Conservation (phyloP, 2,113 vertebrate genomes). For the Rhipidura dahli region DNA sequence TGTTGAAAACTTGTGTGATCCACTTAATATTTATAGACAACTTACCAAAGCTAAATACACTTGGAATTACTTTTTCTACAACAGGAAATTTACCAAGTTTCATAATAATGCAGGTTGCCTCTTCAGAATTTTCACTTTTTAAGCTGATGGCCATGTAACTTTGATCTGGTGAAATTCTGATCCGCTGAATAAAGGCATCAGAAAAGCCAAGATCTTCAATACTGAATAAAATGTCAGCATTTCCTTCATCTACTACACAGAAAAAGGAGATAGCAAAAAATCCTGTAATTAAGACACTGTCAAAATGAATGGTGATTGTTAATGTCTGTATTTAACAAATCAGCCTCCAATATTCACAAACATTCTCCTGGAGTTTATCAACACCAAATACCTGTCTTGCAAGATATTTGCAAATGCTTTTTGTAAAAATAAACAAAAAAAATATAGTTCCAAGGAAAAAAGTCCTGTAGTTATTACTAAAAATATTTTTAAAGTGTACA, state of each 20-base stretch:
- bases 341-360: neutral
- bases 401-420: neutral
- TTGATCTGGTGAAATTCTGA: conserved; percentile 88
- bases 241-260: conserved; percentile 39
- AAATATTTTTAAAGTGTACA: neutral
- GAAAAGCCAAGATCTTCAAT: conserved; percentile 71
- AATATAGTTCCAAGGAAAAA: neutral
- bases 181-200: conserved; percentile 78
- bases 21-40: neutral
- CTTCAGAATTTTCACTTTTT: conserved; percentile 75
- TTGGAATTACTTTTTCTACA: conserved; percentile 74
- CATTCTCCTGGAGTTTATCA: neutral
- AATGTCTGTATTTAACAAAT: neutral
- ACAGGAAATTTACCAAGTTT: conserved; percentile 66
- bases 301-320: neutral
- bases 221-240: conserved; percentile 68
- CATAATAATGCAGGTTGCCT: conserved; percentile 77
- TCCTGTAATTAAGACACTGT: neutral
- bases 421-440: neutral
- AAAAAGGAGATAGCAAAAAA: neutral
- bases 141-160: conserved; percentile 81
- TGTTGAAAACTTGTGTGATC: neutral
- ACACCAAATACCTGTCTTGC: neutral
- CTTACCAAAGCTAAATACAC: conserved; percentile 90
- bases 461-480: neutral